Base-by-base conservation (phyloP, 2,797 vertebrate species). In the Acestrorhynchus altus region DNA sequence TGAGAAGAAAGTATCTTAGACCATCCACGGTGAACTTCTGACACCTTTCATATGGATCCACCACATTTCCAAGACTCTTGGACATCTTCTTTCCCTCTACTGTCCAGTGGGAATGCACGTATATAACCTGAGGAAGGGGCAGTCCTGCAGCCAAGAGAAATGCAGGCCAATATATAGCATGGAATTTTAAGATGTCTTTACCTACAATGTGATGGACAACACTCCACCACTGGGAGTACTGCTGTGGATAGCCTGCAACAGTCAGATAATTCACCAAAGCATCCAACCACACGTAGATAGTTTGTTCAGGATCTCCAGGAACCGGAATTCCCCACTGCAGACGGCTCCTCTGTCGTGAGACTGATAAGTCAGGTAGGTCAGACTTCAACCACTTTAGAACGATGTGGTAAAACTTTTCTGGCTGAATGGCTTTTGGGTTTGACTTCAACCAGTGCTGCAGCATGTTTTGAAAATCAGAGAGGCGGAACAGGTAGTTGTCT, bases 111-210 rank as follows among this genome's bases (percentile, higher is more conserved):
- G 96, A 98, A 79, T 99, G 98, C 42, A 99, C 97, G 10, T 91
- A 86, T 78, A 99, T 94, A 0, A 86, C 88, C 83, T 83, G 89
- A 0, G 98, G 97, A 1, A 94, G 94, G 0, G 92, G 89, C 81
- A 99, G 83, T 10, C 94, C 96, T 0, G 91, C 96, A 0, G 94
- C 98, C 15, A 99, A 85, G 22, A 99, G 95, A 74, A 99, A 94
- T 0, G 96, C 94, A 0, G 98, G 98, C 98, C 98, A 99, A 84
- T 99, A 99, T 72, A 99, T 83, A 0, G 95, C 94, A 0, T 99
- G 98, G 69, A 99, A 99, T 80, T 95, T 97, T 40, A 99, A 92
- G 83, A 99, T 99, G 88, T 99, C 98, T 87, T 99, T 99, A 80
- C 98, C 98, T 20, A 99, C 92, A 0, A 99, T 6, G 1, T 99